phyloP scores from a whole-genome alignment of 2,888 invertebrate species.

The Tanytarsus gracilentus region DNA sequence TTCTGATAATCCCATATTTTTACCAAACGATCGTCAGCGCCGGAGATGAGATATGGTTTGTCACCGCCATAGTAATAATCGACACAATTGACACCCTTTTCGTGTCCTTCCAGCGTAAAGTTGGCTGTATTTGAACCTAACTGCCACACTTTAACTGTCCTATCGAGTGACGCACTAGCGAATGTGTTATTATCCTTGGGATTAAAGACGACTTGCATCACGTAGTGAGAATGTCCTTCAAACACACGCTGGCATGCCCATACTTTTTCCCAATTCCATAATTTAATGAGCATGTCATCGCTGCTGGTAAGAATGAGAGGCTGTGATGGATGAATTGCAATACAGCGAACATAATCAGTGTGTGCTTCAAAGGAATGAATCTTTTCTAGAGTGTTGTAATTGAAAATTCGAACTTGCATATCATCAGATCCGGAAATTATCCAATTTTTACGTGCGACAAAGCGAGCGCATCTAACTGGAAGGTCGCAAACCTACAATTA shows the following conservation, averaged over 20 bases:
- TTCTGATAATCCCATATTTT: conserved; percentile 99
- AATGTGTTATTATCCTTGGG: conserved; percentile 99
- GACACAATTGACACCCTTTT: conserved; percentile 98
- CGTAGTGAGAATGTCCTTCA: conserved; percentile 98
- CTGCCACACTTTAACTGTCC: conserved; percentile 98
- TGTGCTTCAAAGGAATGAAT: conserved; percentile 97
- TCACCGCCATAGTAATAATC: conserved; percentile 99
- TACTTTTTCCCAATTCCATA: conserved; percentile 99
- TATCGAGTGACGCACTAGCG: conserved; percentile 96
- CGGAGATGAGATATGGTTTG: conserved; percentile 97
- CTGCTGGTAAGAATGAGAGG: conserved; percentile 94
- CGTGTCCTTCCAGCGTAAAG: conserved; percentile 96
- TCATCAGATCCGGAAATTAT: conserved; percentile 95
- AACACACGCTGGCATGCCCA: conserved; percentile 98
- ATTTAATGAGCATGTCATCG: conserved; percentile 96
- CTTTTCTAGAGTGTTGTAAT: conserved; percentile 96
- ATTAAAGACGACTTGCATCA: conserved; percentile 99
- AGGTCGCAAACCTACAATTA: conserved; percentile 75
- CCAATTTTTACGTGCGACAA: conserved; percentile 98
- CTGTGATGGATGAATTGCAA: conserved; percentile 95
- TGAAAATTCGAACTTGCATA: conserved; percentile 84
- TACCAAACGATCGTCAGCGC: conserved; percentile 93
- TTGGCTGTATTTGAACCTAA: conserved; percentile 94
- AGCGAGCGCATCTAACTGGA: conserved; percentile 91
- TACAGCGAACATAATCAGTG: conserved; percentile 94